Evolutionary conservation across 2,113 vertebrate species (phyloP), one percentile per base, ranked within the genome.

Genomic region (Misgurnus mizolepis): DNA sequence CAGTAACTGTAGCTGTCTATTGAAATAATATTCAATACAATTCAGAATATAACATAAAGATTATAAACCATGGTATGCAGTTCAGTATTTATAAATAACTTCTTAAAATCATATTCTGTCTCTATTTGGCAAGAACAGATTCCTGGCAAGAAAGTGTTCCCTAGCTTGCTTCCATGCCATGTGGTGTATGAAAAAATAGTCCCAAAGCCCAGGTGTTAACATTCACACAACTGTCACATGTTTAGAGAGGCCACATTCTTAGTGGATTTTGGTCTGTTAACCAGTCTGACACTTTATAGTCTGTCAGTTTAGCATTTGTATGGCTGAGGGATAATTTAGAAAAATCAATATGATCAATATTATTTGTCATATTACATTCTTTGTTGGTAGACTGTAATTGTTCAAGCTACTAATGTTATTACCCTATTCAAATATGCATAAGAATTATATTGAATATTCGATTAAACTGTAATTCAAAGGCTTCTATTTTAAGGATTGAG

Each of bases 171-270:
- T 74, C 72, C 72, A 74, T 61, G 17, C 18, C 55, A 58, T 7
- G 7, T 53, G 22, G 27, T 55, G 22, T 6, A 14, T 71, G 69
- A 5, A 34, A 47, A 55, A 76, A 76, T 27, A 65, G 9, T 50
- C 73, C 1, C 8, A 5, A 18, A 77, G 17, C 12, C 0, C 75
- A 77, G 75, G 47, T 77, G 75, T 15, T 53, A 2, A 15, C 7
- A 18, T 77, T 77, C 62, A 55, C 75, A 77, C 62, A 8, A 14
- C 53, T n/a, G 53, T 55, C 55, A 58, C 55, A 18, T 58, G 55
- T 1, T 58, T 17, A 58, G 17, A 58, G 17, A n/a, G 5, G 17
- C 2, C 5, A n/a, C 17, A 5, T 5, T 56, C 17, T 56, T 56
- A 55, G 17, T 58, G 7, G 6, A 1, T 6, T 8, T 8, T 58